phyloP scores from a whole-genome alignment of 2,113 vertebrate genomes.

The Eulemur rufifrons region DNA sequence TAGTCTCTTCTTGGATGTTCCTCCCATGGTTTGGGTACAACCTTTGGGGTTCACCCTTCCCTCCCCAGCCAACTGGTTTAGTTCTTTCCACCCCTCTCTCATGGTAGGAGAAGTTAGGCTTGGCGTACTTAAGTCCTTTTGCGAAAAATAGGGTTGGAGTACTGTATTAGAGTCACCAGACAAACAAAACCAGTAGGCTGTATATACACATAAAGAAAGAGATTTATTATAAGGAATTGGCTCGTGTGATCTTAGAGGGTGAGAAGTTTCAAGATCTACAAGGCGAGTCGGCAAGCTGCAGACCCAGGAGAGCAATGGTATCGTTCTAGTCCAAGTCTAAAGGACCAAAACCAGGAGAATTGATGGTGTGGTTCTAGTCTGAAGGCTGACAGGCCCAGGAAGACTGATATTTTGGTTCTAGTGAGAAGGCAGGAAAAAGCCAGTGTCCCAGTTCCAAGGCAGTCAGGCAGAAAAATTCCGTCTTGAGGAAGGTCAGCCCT shows the following conservation, averaged over 20 bases:
- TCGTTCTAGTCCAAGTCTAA: neutral
- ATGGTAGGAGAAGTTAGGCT: neutral
- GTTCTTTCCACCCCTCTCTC: neutral
- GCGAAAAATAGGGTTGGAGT: neutral
- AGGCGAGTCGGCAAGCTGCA: neutral
- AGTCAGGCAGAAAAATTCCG: neutral
- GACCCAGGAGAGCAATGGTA: neutral
- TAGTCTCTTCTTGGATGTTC: neutral
- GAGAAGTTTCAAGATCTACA: neutral
- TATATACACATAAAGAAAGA: neutral
- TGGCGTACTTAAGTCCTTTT: neutral
- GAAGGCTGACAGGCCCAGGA: neutral
- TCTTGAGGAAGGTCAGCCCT: no score
- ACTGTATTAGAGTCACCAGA: neutral
- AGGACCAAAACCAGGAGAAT: neutral
- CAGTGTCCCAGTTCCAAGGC: neutral
- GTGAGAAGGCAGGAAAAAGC: neutral
- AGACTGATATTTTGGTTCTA: neutral
- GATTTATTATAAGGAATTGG: neutral
- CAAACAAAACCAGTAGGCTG: neutral
- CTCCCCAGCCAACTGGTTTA: neutral
- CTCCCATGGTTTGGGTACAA: neutral
- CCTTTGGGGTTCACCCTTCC: neutral
- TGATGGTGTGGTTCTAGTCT: neutral
- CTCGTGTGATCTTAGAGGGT: neutral